Percentiles rank a stretch among this genome's conserved stretches.
phyloP scores from a whole-genome alignment of 2,888 invertebrate species.

The Oligia strigilis region DNA sequence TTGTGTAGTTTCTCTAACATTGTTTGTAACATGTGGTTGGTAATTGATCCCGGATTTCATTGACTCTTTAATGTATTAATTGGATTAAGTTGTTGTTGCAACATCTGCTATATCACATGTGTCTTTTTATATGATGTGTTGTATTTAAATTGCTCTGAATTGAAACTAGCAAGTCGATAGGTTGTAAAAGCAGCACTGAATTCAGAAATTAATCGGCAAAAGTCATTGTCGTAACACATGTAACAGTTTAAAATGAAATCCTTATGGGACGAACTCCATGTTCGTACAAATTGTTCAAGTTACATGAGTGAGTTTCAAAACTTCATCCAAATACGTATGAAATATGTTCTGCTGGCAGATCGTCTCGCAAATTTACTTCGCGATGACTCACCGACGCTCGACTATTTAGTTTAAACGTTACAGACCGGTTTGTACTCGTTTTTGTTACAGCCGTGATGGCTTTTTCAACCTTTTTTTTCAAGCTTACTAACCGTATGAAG shows the following conservation, averaged over 20 bases:
- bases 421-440: conserved; percentile 61
- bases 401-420: conserved; percentile 61
- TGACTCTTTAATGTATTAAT: conserved; percentile 17
- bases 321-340: conserved; percentile 50
- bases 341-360: conserved; percentile 51
- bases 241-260: conserved; percentile 42
- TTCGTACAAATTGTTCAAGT: conserved; percentile 48
- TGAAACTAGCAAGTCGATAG: background rate
- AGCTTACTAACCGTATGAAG: conserved; percentile 59
- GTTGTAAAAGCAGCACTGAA: background rate
- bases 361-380: conserved; percentile 71
- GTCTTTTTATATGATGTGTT: background rate
- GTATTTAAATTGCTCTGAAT: background rate
- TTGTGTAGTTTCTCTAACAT: conserved; percentile 2
- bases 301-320: conserved; percentile 47
- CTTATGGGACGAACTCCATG: conserved; percentile 39
- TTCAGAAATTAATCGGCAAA: conserved; percentile 4
- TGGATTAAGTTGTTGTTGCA: conserved; percentile 15
- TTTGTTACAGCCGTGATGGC: conserved; percentile 54
- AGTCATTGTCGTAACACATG: conserved; percentile 13
- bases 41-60: conserved; percentile 39
- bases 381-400: conserved; percentile 70
- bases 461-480: conserved; percentile 58
- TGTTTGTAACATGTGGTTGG: conserved; percentile 24
- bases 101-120: conserved; percentile 37